phyloP scores from a whole-genome alignment of 2,797 vertebrate genomes.

The Octomys mimax region DNA sequence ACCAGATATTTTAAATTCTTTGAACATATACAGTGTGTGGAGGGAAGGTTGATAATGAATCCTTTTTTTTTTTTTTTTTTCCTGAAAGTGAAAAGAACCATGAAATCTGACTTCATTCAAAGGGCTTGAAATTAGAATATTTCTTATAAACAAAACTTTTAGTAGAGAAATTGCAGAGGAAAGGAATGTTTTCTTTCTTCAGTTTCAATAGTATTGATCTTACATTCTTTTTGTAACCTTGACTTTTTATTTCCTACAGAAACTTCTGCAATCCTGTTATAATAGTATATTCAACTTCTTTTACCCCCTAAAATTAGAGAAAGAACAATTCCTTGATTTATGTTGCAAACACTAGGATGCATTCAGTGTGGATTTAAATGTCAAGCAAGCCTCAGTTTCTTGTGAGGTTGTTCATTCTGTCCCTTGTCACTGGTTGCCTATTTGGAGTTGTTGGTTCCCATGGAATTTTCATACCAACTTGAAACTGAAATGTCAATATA shows the following conservation, averaged over 20 bases:
- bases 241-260: not conserved
- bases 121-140: not conserved
- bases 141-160: conserved; percentile 47
- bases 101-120: conserved; percentile 69
- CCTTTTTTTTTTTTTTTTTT: conserved; percentile 68
- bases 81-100: conserved; percentile 75
- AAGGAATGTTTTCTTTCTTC: not conserved
- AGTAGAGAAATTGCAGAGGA: not conserved
- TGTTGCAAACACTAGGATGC: not conserved
- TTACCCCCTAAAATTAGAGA: not conserved
- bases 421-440: conserved; percentile 24
- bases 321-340: not conserved
- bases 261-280: conserved; percentile 34
- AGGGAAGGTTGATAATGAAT: conserved; percentile 56
- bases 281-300: not conserved
- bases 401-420: not conserved
- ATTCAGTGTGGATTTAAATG: not conserved
- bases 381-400: not conserved
- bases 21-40: conserved; percentile 70
- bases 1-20: conserved; percentile 74
- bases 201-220: conserved; percentile 24
- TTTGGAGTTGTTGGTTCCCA: not conserved
- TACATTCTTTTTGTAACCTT: conserved; percentile 21
- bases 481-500: not conserved
- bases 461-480: conserved; percentile 38